Conservation (phyloP, 2,113 vertebrate genomes). For the Shinisaurus crocodilurus region DNA sequence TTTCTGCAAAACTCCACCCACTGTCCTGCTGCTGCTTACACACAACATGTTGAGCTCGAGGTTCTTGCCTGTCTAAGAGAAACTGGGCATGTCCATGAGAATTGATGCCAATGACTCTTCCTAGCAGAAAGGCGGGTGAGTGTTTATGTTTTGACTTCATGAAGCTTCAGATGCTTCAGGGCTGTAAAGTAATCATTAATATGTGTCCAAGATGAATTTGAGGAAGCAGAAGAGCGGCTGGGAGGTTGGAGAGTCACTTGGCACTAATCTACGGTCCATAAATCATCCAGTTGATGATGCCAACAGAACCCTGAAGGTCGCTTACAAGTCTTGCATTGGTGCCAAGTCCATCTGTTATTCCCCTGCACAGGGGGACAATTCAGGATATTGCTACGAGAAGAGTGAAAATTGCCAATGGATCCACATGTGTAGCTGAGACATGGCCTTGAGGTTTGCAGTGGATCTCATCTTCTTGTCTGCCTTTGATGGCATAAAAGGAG, state of each 20-base stretch:
- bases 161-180: neutral
- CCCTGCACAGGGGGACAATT: neutral
- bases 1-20: too few relatives aligned
- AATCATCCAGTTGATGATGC: slow-evolving; percentile 21
- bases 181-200: slow-evolving; percentile 13
- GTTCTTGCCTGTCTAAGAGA: neutral
- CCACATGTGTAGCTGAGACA: neutral
- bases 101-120: neutral
- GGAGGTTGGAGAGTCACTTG: neutral
- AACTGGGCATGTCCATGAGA: neutral
- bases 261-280: neutral
- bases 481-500: neutral
- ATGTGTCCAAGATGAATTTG: slow-evolving; percentile 22
- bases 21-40: too few relatives aligned
- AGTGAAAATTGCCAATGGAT: neutral
- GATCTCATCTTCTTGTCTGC: neutral
- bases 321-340: neutral
- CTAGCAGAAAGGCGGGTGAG: neutral
- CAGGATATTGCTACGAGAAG: neutral
- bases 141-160: neutral
- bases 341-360: slow-evolving; percentile 7
- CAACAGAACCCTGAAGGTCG: neutral
- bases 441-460: neutral
- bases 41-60: neutral
- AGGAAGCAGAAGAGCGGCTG: neutral